Evolutionary conservation across 92 coral and sea anemone genomes (phyloP), one percentile per base, ranked within the genome.

Genomic region (Porites divaricata): DNA sequence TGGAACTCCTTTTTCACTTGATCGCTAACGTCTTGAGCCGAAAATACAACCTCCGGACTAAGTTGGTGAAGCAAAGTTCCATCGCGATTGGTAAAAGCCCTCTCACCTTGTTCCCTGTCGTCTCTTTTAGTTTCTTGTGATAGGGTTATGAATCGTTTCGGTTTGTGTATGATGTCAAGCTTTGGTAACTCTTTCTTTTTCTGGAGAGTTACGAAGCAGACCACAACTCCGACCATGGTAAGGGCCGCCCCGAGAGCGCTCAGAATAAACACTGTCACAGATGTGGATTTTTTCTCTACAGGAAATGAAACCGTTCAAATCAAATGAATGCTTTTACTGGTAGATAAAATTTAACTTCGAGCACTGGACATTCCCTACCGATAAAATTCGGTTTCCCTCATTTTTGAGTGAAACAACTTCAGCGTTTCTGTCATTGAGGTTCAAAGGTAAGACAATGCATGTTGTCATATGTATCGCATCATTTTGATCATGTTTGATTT

Each of bases 181-280:
- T 72, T 82, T 10, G 72, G 57, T 14, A 82, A 82, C 22, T 82
- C 78, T 53, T 82, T 82, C 78, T 72, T 82, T 50, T 82, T 82
- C 4, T 74, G 45, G 45, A 71, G 63, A 21, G 86, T 82, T 9
- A 82, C 50, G 63, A 82, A 61, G 79, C 70, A 72, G 15, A 72
- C 65, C 48, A 73, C 86, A 1, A 63, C 79, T 62, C 70, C 86
- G 14, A 72, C 74, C 88, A 91, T 75, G 19, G 85, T 78, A 6
- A 91, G 75, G 1, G 90, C 90, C 4, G 95, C 95, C 25, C 88
- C 84, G 3, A 85, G 57, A 13, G 92, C 92, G 48, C 92, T 89
- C 9, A 91, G 77, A 10, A 88, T 70, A 71, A 91, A 91, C n/a
- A 91, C 92, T 21, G 94, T 87, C 21, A 80, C 48, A 41, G 84